Base-by-base conservation (phyloP, 2,888 invertebrate genomes). In the Caenorhabditis angaria region DNA sequence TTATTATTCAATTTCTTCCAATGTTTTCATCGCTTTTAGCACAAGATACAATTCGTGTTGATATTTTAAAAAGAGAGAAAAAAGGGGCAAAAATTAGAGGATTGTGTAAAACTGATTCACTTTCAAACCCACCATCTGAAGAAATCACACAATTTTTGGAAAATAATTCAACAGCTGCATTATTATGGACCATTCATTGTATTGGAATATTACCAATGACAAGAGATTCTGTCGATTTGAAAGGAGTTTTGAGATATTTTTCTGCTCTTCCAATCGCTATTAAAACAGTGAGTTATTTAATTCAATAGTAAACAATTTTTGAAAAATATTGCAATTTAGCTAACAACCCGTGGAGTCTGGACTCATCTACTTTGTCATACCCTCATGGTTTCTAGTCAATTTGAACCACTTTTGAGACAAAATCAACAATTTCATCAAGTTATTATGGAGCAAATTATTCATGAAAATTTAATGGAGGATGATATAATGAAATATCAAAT, bases 1-100 rank as follows among this genome's bases (percentile, higher is more conserved):
- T 78, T 35, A 58, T 81, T 50, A 78, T 77, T n/a, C 68, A 78
- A 28, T 82, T 82, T 57, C 65, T 82, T 22, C 70, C 82, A 25
- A 25, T 65, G 1, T 61, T 82, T 14, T 64, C 68, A 18, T 27
- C 27, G 18, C 65, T 79, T 53, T 69, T 80, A 6, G 66, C 66
- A 4, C 77, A 82, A 50, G 82, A 82, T 54, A 25, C 62, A 24
- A 65, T 65, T 48, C 35, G 79, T 41, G 20, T 60, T 35, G 75
- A 77, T 20, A 18, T 56, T 24, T 51, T 25, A 28, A 35, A 41
- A 41, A 12, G 18, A 3, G 41, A 41, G n/a, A n/a, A n/a, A 41
- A 3, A 41, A 10, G 41, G 18, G 41, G 41, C 14, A 41, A 6
- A 14, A 41, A 12, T 14, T 2, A 14, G 3, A 12, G 41, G 18